A percentile compares a stretch with the other conserved stretches of the same genome.
These are phyloP conservation scores for Syrista parreyssii DNA, from an alignment of 2,888 invertebrate genomes.

Conservation along the genomic window DNA sequence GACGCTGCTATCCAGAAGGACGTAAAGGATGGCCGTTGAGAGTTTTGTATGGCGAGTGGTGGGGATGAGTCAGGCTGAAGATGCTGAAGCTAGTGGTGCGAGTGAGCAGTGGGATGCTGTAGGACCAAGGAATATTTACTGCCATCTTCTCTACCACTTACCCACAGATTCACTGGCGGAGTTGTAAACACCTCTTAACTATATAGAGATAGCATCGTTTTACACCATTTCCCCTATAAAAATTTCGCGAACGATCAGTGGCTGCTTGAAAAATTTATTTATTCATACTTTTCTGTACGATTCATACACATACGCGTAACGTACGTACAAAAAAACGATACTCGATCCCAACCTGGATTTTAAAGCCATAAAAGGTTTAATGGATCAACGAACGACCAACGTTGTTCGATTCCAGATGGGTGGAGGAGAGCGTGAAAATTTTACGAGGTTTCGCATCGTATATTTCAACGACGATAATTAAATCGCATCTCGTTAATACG, in stretches of 20 bases:
- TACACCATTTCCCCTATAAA: conserved; percentile 17
- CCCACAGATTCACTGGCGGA: conserved; percentile 65
- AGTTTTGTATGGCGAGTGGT: conserved; percentile 22
- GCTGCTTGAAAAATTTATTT: not conserved
- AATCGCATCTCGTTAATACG: not conserved
- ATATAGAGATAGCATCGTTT: conserved; percentile 61
- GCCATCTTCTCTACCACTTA: conserved; percentile 65
- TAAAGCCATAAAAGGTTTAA: not conserved
- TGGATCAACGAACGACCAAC: not conserved
- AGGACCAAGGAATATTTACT: conserved; percentile 62
- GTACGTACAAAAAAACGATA: not conserved
- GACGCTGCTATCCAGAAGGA: conserved; percentile 39
- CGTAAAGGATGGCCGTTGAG: conserved; percentile 25
- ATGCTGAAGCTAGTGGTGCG: conserved; percentile 20
- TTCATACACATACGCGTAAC: not conserved
- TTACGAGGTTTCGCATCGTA: not conserved
- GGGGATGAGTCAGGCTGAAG: conserved; percentile 29
- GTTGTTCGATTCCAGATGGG: not conserved
- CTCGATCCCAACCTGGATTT: not conserved
- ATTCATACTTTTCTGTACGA: not conserved
- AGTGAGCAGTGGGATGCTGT: conserved; percentile 30
- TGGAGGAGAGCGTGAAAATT: not conserved
- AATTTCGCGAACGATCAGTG: not conserved
- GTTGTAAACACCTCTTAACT: conserved; percentile 67
- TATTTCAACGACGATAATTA: not conserved